Conservation (phyloP, 2,797 vertebrate genomes). For the Pygocentrus nattereri region DNA sequence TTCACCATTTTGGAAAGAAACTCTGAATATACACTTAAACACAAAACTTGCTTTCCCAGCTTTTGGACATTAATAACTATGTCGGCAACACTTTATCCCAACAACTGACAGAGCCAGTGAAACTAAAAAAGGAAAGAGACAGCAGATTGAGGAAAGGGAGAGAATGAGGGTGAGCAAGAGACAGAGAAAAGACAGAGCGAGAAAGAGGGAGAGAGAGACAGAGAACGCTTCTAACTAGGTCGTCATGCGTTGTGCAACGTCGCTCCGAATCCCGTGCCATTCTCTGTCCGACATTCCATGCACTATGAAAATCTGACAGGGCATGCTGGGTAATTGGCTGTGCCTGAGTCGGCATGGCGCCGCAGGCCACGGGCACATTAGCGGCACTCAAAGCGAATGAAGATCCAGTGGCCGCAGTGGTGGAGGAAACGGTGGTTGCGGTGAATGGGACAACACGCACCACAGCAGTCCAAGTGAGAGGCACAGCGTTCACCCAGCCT, state of each 20-base stretch:
- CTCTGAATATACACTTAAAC: too few relatives aligned
- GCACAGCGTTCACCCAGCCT: background rate
- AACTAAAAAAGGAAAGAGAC: constrained; percentile 3
- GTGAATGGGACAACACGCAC: background rate
- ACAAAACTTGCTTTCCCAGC: background rate
- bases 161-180: background rate
- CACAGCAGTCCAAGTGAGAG: background rate
- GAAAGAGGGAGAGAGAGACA: background rate
- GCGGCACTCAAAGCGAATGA: constrained; percentile 20
- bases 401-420: background rate
- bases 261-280: constrained; percentile 31
- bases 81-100: constrained; percentile 20
- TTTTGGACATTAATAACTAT: background rate
- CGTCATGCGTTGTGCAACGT: constrained; percentile 12
- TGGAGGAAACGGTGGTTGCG: background rate
- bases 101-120: background rate
- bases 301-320: constrained; percentile 32
- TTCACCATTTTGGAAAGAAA: too few relatives aligned
- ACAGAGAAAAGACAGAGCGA: too few relatives aligned
- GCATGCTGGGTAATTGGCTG: constrained; percentile 46
- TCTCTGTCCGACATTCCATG: constrained; percentile 16
- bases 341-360: constrained; percentile 25
- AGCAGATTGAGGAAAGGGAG: background rate
- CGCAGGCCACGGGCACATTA: constrained; percentile 29
- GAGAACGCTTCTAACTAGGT: constrained; percentile 27